Evolutionary conservation across 2,888 invertebrate genomes (phyloP).

Genomic region (Tenodera sinensis): DNA sequence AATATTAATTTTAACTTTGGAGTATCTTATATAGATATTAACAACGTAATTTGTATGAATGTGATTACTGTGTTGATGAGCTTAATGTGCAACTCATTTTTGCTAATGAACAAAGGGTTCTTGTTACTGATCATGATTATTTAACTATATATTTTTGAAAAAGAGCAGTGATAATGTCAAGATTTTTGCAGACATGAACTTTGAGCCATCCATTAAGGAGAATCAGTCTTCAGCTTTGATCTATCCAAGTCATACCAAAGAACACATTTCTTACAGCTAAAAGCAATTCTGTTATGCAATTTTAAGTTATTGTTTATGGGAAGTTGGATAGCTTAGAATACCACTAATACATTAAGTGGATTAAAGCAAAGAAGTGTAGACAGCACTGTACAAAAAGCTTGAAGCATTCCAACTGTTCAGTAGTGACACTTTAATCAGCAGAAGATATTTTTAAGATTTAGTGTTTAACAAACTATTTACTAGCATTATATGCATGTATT

Average conservation of each 20-base stretch:
- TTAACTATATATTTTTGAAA: conserved; percentile 36
- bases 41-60: neutral
- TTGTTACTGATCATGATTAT: conserved; percentile 38
- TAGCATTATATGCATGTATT: too few relatives aligned
- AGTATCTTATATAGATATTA: neutral
- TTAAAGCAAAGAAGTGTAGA: too few relatives aligned
- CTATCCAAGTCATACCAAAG: neutral
- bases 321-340: too few relatives aligned
- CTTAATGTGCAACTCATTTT: neutral
- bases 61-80: neutral
- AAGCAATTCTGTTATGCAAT: too few relatives aligned
- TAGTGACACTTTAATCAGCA: too few relatives aligned
- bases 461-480: too few relatives aligned
- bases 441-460: too few relatives aligned
- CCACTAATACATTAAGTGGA: too few relatives aligned
- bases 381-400: too few relatives aligned
- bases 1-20: neutral
- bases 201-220: neutral
- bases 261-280: too few relatives aligned
- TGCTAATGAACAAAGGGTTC: neutral
- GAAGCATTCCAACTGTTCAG: too few relatives aligned
- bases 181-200: neutral
- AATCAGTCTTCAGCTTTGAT: neutral
- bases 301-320: too few relatives aligned
- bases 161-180: conserved; percentile 7